These are phyloP conservation scores for Athene cunicularia DNA, from an alignment of 2,113 vertebrate genomes.

Conservation along the genomic window DNA sequence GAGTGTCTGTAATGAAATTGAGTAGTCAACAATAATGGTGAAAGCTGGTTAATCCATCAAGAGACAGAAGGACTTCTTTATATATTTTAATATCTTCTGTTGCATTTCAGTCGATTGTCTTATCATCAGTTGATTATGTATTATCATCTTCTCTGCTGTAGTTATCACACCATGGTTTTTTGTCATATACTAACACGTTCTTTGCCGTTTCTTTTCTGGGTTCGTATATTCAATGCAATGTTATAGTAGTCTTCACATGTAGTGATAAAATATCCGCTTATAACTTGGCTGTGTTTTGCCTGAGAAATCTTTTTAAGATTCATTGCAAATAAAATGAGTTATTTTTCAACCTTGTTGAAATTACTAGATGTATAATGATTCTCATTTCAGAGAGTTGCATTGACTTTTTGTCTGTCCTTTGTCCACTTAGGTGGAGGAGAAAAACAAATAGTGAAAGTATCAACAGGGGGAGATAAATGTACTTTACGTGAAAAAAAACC, in stretches of 20 bases:
- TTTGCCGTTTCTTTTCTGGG: neutral
- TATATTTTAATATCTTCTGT: neutral
- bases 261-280: neutral
- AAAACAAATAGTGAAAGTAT: neutral
- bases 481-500: neutral
- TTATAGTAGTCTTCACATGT: neutral
- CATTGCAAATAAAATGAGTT: neutral
- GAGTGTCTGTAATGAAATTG: neutral
- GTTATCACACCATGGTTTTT: neutral
- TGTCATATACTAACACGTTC: neutral
- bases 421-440: neutral
- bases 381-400: neutral
- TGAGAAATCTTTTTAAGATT: neutral
- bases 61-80: neutral
- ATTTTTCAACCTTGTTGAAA: neutral
- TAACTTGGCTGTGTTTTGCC: neutral
- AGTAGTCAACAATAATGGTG: conserved; percentile 24
- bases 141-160: neutral
- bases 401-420: neutral
- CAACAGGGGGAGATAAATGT: rapidly evolving
- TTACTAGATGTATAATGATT: neutral
- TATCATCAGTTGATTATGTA: no score
- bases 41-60: conserved; percentile 11
- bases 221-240: neutral
- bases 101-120: neutral